Conservation (phyloP, 2,888 invertebrate species). For the Trichogramma dendrolimi region DNA sequence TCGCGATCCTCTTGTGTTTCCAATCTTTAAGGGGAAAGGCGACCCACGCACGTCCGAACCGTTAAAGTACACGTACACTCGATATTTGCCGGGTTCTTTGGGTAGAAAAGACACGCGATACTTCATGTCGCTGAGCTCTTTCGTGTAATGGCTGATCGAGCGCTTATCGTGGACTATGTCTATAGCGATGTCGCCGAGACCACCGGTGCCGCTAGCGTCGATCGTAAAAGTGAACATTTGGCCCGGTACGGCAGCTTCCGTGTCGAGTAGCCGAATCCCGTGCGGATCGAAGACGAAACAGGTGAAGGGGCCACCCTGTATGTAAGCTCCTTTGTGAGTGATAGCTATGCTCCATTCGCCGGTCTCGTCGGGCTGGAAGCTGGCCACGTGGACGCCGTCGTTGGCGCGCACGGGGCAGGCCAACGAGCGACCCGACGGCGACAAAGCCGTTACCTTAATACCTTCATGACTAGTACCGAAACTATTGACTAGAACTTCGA, state of each 20-base stretch:
- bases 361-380: slow-evolving; percentile 94
- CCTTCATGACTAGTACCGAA: slow-evolving; percentile 62
- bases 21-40: slow-evolving; percentile 82
- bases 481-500: slow-evolving; percentile 88
- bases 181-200: slow-evolving; percentile 80
- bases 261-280: slow-evolving; percentile 67
- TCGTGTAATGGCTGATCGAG: slow-evolving; percentile 78
- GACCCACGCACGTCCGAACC: slow-evolving; percentile 78
- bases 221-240: slow-evolving; percentile 82
- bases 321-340: slow-evolving; percentile 91
- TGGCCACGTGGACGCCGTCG: slow-evolving; percentile 89
- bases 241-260: slow-evolving; percentile 80
- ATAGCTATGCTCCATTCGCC: slow-evolving; percentile 97
- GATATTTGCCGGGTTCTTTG: slow-evolving; percentile 72
- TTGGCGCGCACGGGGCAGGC: slow-evolving; percentile 79
- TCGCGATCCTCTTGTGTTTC: slow-evolving; percentile 62
- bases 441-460: slow-evolving; percentile 87
- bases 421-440: slow-evolving; percentile 80
- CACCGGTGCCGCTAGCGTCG: slow-evolving; percentile 73
- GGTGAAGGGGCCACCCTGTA: slow-evolving; percentile 92
- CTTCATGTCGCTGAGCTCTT: slow-evolving; percentile 67
- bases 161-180: slow-evolving; percentile 87
- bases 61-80: slow-evolving; percentile 90
- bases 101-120: slow-evolving; percentile 77
- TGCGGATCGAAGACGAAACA: slow-evolving; percentile 94